Evolutionary conservation across 2,797 vertebrate species (phyloP).

Genomic region (Pterois miles): DNA sequence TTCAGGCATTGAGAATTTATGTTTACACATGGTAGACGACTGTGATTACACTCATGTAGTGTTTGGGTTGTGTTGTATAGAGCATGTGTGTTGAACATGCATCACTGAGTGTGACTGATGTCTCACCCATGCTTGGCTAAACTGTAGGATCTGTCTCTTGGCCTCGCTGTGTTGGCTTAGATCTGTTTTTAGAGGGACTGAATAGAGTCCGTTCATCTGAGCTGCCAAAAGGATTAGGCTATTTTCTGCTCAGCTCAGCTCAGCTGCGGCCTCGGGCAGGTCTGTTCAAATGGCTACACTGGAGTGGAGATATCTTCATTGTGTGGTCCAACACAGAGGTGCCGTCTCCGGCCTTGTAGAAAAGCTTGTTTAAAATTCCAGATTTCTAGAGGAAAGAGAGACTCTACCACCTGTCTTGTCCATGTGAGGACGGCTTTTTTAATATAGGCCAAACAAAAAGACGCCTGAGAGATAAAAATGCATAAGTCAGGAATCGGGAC

Average conservation of each 20-base stretch:
- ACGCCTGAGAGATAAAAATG: no score
- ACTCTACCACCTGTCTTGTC: no score
- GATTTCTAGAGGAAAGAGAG: background rate
- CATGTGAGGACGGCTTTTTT: no score
- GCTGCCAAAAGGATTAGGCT: conserved; percentile 79
- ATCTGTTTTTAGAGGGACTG: conserved; percentile 62
- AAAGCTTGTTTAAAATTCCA: conserved; percentile 10
- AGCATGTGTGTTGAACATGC: conserved; percentile 34
- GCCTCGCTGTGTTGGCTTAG: conserved; percentile 49
- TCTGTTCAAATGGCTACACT: conserved; percentile 64
- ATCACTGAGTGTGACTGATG: conserved; percentile 50
- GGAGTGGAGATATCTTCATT: conserved; percentile 54
- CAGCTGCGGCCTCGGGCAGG: conserved; percentile 73
- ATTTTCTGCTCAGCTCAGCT: conserved; percentile 73
- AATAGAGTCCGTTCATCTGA: conserved; percentile 64
- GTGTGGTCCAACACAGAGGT: conserved; percentile 34
- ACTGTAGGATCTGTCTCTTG: conserved; percentile 50
- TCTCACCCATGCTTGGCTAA: conserved; percentile 46
- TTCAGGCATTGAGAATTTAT: background rate
- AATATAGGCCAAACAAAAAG: no score
- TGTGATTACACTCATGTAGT: background rate
- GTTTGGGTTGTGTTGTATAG: conserved; percentile 27
- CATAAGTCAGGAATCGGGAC: no score
- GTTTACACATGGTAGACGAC: conserved; percentile 1
- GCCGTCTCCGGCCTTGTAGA: conserved; percentile 6